Evolutionary conservation across 1,140 invertebrate genomes (phyloP).

Genomic region (Lucilia sericata): DNA sequence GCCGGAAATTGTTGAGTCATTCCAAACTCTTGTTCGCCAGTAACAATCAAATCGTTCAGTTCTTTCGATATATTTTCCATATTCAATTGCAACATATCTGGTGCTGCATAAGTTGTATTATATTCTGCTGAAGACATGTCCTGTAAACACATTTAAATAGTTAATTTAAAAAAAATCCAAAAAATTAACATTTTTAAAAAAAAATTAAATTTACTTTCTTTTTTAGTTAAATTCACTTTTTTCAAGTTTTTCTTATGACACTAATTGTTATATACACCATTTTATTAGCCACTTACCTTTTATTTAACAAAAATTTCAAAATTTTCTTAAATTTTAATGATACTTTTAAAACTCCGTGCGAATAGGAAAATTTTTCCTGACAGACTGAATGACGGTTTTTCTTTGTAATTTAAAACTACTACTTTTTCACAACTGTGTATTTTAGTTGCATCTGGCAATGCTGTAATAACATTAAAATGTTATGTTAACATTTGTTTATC

Average conservation of each 20-base stretch:
- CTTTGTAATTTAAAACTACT: conserved; percentile 2
- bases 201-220: too few relatives aligned
- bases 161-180: neutral
- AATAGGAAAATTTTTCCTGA: neutral
- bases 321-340: too few relatives aligned
- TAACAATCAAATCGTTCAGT: conserved; percentile 43
- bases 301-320: too few relatives aligned
- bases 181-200: too few relatives aligned
- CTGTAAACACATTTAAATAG: neutral
- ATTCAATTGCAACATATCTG: conserved; percentile 34
- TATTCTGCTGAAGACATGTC: neutral
- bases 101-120: neutral
- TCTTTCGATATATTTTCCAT: conserved; percentile 45
- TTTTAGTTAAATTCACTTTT: too few relatives aligned
- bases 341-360: too few relatives aligned
- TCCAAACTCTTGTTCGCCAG: conserved; percentile 25
- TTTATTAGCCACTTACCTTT: neutral
- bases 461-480: neutral
- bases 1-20: neutral
- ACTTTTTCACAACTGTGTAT: neutral
- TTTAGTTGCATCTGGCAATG: neutral
- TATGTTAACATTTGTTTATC: neutral
- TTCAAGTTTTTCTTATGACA: too few relatives aligned
- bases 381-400: neutral
- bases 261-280: too few relatives aligned